These are phyloP conservation scores for Lepidocyrtinus sp. DNA, from an alignment of 2,888 invertebrate species.

Conservation along the genomic window DNA sequence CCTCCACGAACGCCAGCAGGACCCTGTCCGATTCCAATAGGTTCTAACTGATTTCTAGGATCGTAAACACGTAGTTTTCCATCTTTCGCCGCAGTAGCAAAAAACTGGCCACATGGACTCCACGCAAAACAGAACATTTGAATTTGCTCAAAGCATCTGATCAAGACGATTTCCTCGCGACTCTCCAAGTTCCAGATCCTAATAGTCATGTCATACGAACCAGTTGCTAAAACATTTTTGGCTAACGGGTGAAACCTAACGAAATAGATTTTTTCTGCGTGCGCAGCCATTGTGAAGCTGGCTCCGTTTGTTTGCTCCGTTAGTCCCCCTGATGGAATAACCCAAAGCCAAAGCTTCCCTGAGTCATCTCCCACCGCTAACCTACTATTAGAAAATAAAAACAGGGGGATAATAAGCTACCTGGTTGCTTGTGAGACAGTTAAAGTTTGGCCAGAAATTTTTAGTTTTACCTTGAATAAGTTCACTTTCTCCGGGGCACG, in stretches of 20 bases:
- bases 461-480: conserved; percentile 91
- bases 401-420: too few relatives aligned
- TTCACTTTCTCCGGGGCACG: conserved; percentile 94
- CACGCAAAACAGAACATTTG: conserved; percentile 91
- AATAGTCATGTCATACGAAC: conserved; percentile 91
- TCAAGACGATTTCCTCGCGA: conserved; percentile 78
- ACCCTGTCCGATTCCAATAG: conserved; percentile 84
- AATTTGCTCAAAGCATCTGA: conserved; percentile 73
- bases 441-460: not conserved
- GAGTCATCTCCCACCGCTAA: conserved; percentile 91
- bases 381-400: too few relatives aligned
- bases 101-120: conserved; percentile 90
- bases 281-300: conserved; percentile 78
- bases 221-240: conserved; percentile 87
- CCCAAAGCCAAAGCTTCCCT: conserved; percentile 86
- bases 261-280: conserved; percentile 92
- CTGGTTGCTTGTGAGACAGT: conserved; percentile 72
- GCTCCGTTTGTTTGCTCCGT: conserved; percentile 86
- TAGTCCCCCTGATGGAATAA: conserved; percentile 82
- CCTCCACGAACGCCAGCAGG: conserved; percentile 93
- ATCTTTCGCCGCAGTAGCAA: conserved; percentile 93
- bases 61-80: conserved; percentile 85
- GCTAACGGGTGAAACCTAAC: conserved; percentile 93
- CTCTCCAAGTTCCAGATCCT: conserved; percentile 87
- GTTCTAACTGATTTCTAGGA: conserved; percentile 80